These are phyloP conservation scores for Watsonalla binaria DNA, from an alignment of 2,888 invertebrate genomes.

Conservation along the genomic window DNA sequence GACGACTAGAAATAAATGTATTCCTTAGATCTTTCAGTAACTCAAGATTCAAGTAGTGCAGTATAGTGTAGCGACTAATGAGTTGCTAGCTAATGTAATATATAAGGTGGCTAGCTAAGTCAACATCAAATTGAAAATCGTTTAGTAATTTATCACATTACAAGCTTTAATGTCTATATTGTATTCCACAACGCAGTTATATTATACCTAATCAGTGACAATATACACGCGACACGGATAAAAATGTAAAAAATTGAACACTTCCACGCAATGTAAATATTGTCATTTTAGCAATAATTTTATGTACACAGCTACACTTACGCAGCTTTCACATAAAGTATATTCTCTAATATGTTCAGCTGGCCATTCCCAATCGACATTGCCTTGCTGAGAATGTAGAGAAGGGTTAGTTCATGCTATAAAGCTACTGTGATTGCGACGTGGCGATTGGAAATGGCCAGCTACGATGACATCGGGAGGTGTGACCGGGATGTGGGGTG, in stretches of 20 bases:
- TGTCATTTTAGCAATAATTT: conserved; percentile 38
- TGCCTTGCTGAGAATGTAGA: conserved; percentile 4
- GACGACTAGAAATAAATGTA: too few relatives aligned
- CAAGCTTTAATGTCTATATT: conserved; percentile 1
- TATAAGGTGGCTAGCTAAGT: too few relatives aligned
- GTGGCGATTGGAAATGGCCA: conserved; percentile 41
- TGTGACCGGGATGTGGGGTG: conserved; percentile 16
- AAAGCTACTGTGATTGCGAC: conserved; percentile 9
- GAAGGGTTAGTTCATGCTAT: conserved; percentile 1
- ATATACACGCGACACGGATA: background rate
- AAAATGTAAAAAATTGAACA: background rate
- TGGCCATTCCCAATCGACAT: conserved; percentile 41
- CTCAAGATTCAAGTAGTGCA: too few relatives aligned
- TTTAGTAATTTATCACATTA: background rate
- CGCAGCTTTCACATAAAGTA: conserved; percentile 29
- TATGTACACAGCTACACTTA: conserved; percentile 53
- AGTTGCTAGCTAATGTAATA: too few relatives aligned
- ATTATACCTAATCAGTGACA: conserved; percentile 2
- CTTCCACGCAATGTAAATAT: conserved; percentile 13
- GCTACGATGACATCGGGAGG: conserved; percentile 29
- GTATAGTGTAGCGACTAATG: too few relatives aligned
- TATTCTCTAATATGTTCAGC: conserved; percentile 29
- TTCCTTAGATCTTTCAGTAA: too few relatives aligned
- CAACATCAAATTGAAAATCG: background rate
- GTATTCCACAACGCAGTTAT: conserved; percentile 1